Evolutionary conservation across 2,797 vertebrate genomes (phyloP).

Genomic region (Typhlichthys eigenmanni): DNA sequence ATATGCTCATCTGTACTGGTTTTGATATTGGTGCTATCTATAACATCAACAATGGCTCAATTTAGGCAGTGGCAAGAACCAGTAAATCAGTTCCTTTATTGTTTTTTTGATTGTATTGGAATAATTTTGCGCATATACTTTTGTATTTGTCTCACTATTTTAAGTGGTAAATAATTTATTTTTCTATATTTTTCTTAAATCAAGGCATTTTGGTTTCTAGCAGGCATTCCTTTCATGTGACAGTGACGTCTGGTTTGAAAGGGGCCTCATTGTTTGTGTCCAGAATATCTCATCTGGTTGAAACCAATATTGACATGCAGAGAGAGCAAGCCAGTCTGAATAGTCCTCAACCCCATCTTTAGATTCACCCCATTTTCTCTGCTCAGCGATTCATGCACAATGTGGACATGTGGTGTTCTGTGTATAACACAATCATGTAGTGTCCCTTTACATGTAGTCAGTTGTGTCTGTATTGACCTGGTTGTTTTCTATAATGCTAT

Average conservation of each 20-base stretch:
- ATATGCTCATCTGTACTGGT: slow-evolving; percentile 43
- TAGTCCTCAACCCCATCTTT: too few species aligned
- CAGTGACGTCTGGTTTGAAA: slow-evolving; percentile 45
- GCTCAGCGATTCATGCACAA: too few species aligned
- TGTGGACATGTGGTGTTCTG: too few species aligned
- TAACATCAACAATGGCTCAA: slow-evolving; percentile 37
- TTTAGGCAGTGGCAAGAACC: slow-evolving; percentile 52
- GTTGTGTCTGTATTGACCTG: too few species aligned
- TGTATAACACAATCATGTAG: too few species aligned
- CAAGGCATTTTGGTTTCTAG: slow-evolving; percentile 71
- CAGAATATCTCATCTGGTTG: too few species aligned
- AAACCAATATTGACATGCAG: not conserved
- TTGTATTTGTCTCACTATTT: slow-evolving; percentile 73
- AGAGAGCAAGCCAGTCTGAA: too few species aligned
- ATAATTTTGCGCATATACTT: slow-evolving; percentile 64
- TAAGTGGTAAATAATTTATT: slow-evolving; percentile 75
- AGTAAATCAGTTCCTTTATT: slow-evolving; percentile 66
- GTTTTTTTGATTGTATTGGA: slow-evolving; percentile 51
- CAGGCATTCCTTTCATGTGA: slow-evolving; percentile 75
- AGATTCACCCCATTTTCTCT: too few species aligned
- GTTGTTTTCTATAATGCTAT: too few species aligned
- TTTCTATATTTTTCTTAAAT: slow-evolving; percentile 73
- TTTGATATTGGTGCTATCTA: slow-evolving; percentile 50
- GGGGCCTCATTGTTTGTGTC: too few species aligned
- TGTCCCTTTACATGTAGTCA: too few species aligned